Conservation (phyloP, 2,888 invertebrate genomes). For the Busseola fusca region DNA sequence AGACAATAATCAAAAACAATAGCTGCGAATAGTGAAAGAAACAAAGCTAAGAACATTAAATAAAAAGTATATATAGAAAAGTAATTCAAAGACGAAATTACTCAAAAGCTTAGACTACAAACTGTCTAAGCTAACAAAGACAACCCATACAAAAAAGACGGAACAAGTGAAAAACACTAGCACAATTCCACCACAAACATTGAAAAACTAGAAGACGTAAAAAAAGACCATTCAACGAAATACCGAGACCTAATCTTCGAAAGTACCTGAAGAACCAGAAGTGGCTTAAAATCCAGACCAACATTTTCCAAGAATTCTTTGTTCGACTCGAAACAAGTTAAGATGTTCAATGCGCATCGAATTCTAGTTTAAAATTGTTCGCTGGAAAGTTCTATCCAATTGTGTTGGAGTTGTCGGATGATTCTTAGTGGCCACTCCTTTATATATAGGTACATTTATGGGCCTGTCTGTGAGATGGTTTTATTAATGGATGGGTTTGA, state of each 20-base stretch:
- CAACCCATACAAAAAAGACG: constrained; percentile 12
- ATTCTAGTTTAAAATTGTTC: constrained; percentile 73
- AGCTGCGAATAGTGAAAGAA: neutral
- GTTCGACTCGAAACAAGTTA: constrained; percentile 69
- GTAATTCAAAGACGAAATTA: constrained; percentile 2
- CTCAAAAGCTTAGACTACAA: too few relatives aligned
- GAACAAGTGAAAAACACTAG: constrained; percentile 8
- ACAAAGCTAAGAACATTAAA: constrained; percentile 8
- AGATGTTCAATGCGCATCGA: constrained; percentile 66
- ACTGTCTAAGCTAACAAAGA: constrained; percentile 4
- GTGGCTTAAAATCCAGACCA: constrained; percentile 57
- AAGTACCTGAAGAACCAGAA: constrained; percentile 60
- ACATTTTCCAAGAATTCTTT: constrained; percentile 64
- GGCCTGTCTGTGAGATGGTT: constrained; percentile 36
- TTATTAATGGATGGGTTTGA: constrained; percentile 26
- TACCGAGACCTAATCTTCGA: constrained; percentile 51
- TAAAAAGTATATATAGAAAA: neutral
- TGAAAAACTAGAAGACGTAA: constrained; percentile 39
- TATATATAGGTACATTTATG: constrained; percentile 55
- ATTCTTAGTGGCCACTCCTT: constrained; percentile 62
- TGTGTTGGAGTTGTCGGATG: constrained; percentile 62
- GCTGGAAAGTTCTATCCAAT: constrained; percentile 58
- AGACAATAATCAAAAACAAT: neutral
- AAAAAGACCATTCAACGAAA: constrained; percentile 41
- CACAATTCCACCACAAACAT: constrained; percentile 9